Conservation (phyloP, 2,113 vertebrate genomes). For the Gasterosteus nipponicus region DNA sequence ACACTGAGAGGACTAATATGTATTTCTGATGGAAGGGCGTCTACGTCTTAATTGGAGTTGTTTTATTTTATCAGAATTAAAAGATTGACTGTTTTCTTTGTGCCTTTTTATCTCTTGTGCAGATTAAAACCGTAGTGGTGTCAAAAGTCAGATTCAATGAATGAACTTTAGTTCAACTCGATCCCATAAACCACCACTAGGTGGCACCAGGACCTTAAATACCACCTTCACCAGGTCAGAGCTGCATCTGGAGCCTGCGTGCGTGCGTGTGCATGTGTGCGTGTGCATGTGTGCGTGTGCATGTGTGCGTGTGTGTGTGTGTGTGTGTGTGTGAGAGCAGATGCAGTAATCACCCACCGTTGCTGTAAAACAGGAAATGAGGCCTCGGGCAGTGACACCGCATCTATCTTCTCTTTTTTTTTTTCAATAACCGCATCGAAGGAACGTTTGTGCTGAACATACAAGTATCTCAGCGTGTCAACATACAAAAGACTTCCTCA, state of each 20-base stretch:
- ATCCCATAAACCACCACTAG: neutral
- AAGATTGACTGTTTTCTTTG: neutral
- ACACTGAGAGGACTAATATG: too few species aligned
- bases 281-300: neutral
- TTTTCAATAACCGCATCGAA: conserved; percentile 20
- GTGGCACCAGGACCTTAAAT: neutral
- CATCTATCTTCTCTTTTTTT: conserved; percentile 9
- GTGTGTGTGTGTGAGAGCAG: neutral
- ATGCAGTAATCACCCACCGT: neutral
- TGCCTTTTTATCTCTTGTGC: too few species aligned
- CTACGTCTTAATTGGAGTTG: neutral
- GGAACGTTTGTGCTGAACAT: conserved; percentile 5
- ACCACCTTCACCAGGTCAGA: neutral
- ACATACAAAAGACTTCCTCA: neutral
- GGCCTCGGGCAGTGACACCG: neutral
- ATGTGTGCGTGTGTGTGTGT: neutral
- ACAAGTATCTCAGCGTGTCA: neutral
- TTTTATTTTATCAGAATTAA: neutral
- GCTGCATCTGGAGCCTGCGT: neutral
- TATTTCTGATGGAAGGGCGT: neutral
- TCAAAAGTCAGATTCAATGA: neutral
- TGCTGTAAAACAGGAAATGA: conserved; percentile 40
- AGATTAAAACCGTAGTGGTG: neutral
- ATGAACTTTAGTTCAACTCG: neutral
- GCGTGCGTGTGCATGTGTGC: too few species aligned